Conservation (phyloP, 2,888 invertebrate species). For the Heliconius erato region DNA sequence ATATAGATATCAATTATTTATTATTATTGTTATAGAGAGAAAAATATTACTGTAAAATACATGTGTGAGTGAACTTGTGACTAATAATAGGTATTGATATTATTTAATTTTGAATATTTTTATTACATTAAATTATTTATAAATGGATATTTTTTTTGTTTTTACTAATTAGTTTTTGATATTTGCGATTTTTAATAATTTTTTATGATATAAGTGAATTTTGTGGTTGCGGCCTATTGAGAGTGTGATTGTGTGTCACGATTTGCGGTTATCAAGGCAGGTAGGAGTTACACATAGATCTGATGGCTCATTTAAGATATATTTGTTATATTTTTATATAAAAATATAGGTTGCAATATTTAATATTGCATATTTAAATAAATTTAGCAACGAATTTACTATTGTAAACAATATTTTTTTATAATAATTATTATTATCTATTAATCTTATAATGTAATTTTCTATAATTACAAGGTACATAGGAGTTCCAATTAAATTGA, state of each 20-base stretch:
- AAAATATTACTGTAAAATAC: neutral
- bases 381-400: neutral
- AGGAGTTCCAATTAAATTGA: neutral
- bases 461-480: neutral
- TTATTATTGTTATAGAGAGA: neutral
- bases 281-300: neutral
- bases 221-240: neutral
- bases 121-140: neutral
- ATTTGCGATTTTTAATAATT: neutral
- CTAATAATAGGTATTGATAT: neutral
- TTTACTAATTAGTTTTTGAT: neutral
- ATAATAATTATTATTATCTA: neutral
- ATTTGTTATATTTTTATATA: neutral
- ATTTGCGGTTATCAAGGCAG: slow-evolving; percentile 5
- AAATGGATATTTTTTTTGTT: neutral
- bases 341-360: neutral
- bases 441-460: neutral
- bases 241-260: neutral
- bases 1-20: slow-evolving; percentile 13
- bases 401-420: neutral
- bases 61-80: slow-evolving; percentile 15
- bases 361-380: neutral
- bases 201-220: slow-evolving; percentile 6
- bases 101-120: neutral
- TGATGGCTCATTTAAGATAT: neutral